phyloP scores from a whole-genome alignment of 2,888 invertebrate species.

The Netelia fuscicornis region DNA sequence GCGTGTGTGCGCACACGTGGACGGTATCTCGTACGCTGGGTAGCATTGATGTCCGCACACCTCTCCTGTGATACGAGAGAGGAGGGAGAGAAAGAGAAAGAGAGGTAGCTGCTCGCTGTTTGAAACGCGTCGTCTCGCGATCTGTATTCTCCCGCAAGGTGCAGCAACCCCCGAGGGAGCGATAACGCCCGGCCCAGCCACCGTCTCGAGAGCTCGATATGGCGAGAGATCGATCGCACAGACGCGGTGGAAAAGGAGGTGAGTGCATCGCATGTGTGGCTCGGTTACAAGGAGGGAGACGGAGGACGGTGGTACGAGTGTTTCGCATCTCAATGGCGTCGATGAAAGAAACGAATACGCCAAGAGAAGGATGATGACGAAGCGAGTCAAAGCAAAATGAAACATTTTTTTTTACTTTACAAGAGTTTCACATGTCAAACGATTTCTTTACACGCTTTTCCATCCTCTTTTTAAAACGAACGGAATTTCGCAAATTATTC shows the following conservation, averaged over 20 bases:
- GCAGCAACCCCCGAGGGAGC: slow-evolving; percentile 63
- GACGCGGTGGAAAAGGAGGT: slow-evolving; percentile 23
- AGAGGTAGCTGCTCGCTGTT: slow-evolving; percentile 33
- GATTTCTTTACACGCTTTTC: neutral
- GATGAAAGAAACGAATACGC: slow-evolving; percentile 38
- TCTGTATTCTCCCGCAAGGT: slow-evolving; percentile 22
- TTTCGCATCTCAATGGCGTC: slow-evolving; percentile 38
- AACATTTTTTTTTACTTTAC: neutral
- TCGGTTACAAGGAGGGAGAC: neutral
- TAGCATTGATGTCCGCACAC: slow-evolving; percentile 52
- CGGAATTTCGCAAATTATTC: too few relatives aligned
- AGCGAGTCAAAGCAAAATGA: slow-evolving; percentile 6
- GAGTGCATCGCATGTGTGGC: slow-evolving; percentile 1
- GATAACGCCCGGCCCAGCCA: slow-evolving; percentile 50
- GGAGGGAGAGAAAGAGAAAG: slow-evolving; percentile 32
- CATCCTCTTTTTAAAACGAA: too few relatives aligned
- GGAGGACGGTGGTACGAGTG: slow-evolving; percentile 38
- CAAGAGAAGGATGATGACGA: slow-evolving; percentile 10
- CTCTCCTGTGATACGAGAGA: slow-evolving; percentile 39
- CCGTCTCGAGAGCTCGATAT: slow-evolving; percentile 65
- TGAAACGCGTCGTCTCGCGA: neutral
- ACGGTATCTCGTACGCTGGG: slow-evolving; percentile 47
- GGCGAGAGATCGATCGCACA: slow-evolving; percentile 56
- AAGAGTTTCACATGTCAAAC: neutral
- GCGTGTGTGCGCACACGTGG: slow-evolving; percentile 26